Conservation (phyloP, 2,888 invertebrate genomes). For the Neoascia interrupta region DNA sequence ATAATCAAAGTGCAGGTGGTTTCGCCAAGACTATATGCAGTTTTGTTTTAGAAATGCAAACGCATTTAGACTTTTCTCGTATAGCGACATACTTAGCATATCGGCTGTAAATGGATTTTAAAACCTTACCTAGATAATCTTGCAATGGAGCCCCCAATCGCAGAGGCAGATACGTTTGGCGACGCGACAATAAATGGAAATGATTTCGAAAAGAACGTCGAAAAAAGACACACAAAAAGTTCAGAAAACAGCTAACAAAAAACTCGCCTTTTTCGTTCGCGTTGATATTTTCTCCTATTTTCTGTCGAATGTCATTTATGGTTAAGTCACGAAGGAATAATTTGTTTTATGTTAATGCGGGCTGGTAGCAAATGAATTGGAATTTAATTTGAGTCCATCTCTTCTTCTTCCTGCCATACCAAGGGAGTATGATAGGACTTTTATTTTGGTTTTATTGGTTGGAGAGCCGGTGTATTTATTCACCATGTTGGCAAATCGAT, state of each 20-base stretch:
- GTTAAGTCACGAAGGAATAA: constrained; percentile 80
- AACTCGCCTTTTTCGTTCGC: constrained; percentile 32
- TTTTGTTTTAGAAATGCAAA: constrained; percentile 40
- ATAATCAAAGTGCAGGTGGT: constrained; percentile 34
- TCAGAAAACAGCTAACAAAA: constrained; percentile 23
- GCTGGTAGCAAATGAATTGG: constrained; percentile 77
- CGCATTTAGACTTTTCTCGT: constrained; percentile 28
- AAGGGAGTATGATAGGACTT: constrained; percentile 37
- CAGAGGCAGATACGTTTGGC: constrained; percentile 34
- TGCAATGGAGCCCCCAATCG: constrained; percentile 19
- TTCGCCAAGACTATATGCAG: background rate
- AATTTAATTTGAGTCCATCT: constrained; percentile 78
- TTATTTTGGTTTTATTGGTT: constrained; percentile 5
- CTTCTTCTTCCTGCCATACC: constrained; percentile 50
- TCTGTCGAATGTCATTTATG: constrained; percentile 77
- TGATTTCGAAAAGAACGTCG: constrained; percentile 49
- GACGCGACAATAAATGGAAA: constrained; percentile 66
- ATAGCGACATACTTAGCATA: constrained; percentile 53
- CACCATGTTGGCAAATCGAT: constrained; percentile 63
- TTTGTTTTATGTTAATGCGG: constrained; percentile 80
- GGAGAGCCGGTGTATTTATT: constrained; percentile 36
- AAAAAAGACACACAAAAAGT: constrained; percentile 11
- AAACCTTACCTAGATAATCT: constrained; percentile 57
- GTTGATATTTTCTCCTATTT: constrained; percentile 62
- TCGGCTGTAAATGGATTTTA: constrained; percentile 66